Evolutionary conservation across 2,797 vertebrate species (phyloP).

Genomic region (Macrochelys suwanniensis): DNA sequence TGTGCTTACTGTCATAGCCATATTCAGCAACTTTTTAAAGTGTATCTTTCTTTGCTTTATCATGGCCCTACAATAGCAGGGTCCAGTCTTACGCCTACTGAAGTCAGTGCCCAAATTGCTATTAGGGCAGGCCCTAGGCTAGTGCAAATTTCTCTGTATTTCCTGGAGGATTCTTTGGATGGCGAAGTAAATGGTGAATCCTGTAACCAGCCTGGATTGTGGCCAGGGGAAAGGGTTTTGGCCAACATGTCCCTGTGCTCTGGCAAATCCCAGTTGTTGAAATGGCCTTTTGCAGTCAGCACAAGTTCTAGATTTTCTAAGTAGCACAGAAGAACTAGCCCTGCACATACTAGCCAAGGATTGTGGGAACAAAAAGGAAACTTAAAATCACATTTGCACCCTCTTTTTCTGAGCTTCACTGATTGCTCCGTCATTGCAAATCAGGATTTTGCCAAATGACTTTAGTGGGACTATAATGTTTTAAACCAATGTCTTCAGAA

Average conservation of each 20-base stretch:
- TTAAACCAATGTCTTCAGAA: not conserved
- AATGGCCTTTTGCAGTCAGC: not conserved
- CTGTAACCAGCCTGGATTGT: not conserved
- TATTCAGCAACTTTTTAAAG: not conserved
- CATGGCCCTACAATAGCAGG: not conserved
- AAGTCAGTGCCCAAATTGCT: not conserved
- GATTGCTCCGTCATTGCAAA: not conserved
- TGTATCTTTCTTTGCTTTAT: not conserved
- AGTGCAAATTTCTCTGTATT: not conserved
- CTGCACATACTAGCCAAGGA: not conserved
- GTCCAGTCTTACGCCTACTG: not conserved
- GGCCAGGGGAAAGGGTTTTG: not conserved
- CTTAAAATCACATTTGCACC: not conserved
- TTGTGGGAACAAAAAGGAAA: not conserved
- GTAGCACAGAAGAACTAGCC: not conserved
- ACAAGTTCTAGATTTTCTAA: not conserved
- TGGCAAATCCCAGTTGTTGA: not conserved
- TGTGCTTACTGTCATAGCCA: rapidly evolving
- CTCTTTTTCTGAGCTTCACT: not conserved
- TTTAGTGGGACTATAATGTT: not conserved
- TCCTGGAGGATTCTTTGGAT: not conserved
- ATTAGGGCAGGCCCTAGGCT: not conserved
- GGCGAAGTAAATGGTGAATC: not conserved
- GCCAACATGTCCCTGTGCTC: not conserved
- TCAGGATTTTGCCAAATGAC: not conserved